Conservation (phyloP, 2,113 vertebrate genomes). For the Dryoscopus gambensis region DNA sequence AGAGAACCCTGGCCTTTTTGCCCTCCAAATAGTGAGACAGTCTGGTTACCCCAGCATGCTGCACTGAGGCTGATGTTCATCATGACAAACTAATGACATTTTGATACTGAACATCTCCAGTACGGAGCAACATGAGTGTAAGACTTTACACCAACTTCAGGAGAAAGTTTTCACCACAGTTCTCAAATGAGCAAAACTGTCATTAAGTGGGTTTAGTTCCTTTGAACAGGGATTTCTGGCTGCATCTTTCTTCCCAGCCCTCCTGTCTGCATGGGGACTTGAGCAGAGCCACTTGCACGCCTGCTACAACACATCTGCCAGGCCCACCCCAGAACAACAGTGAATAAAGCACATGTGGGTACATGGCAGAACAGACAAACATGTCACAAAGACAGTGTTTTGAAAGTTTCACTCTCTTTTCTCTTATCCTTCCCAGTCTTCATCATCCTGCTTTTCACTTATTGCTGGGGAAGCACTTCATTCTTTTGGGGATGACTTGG, state of each 20-base stretch:
- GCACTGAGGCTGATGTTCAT: background rate
- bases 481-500: background rate
- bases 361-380: background rate
- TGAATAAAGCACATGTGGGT: background rate
- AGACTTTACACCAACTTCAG: background rate
- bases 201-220: background rate
- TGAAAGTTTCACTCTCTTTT: background rate
- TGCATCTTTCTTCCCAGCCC: background rate
- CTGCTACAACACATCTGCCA: background rate
- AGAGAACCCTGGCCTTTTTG: background rate
- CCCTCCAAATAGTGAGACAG: background rate
- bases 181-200: background rate
- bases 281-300: background rate
- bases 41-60: background rate
- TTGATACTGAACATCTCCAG: background rate
- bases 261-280: background rate
- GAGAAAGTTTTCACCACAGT: background rate
- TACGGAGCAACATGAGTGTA: rapidly evolving
- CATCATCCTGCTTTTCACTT: background rate
- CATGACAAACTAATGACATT: background rate
- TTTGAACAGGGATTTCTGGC: background rate
- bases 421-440: background rate
- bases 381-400: rapidly evolving
- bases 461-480: background rate
- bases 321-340: background rate